Conservation (phyloP, 2,888 invertebrate genomes). For the Aphidoletes aphidimyza region DNA sequence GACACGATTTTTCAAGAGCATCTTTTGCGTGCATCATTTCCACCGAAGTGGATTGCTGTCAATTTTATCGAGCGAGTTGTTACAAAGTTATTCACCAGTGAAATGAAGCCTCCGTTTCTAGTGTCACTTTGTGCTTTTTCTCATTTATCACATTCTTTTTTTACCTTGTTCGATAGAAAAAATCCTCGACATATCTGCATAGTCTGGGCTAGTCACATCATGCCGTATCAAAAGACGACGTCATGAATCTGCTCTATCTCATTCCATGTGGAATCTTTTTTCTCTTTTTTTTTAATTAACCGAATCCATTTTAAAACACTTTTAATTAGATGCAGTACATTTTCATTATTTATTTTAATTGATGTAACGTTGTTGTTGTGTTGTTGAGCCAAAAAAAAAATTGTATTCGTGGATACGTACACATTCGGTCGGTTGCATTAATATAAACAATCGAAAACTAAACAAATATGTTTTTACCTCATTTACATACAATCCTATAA, state of each 20-base stretch:
- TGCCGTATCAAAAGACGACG: no score
- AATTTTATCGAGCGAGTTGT: not conserved
- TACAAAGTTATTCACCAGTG: not conserved
- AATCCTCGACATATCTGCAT: not conserved
- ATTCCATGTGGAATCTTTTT: slow-evolving; percentile 22
- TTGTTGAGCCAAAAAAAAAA: not conserved
- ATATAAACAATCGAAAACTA: slow-evolving; percentile 29
- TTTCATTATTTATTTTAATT: slow-evolving; percentile 49
- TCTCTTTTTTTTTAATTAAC: slow-evolving; percentile 17
- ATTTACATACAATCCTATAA: not conserved
- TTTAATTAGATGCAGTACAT: slow-evolving; percentile 12
- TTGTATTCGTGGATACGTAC: not conserved
- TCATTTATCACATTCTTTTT: not conserved
- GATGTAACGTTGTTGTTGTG: not conserved
- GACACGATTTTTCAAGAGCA: slow-evolving; percentile 49
- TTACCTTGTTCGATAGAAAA: not conserved
- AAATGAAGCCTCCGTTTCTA: not conserved
- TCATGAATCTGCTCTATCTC: slow-evolving; percentile 11
- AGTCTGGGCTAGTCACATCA: no score
- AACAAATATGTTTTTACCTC: slow-evolving; percentile 20
- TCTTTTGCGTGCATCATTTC: not conserved
- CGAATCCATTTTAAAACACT: slow-evolving; percentile 18
- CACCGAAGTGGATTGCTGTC: not conserved
- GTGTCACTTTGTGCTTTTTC: not conserved
- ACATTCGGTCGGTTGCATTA: not conserved